These are phyloP conservation scores for Thumatha senex DNA, from an alignment of 2,888 invertebrate species.

Conservation along the genomic window DNA sequence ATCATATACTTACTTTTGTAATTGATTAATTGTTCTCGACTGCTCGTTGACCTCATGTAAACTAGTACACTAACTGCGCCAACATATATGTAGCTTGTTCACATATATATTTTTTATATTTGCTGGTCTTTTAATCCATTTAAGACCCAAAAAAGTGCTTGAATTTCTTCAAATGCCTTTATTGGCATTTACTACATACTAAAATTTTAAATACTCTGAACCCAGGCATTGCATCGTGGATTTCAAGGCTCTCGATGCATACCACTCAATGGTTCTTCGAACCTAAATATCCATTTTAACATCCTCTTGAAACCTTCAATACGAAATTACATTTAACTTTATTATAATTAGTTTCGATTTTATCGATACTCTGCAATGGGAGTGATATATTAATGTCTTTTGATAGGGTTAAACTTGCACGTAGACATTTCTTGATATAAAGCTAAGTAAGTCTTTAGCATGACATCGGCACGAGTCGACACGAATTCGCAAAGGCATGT, in stretches of 20 bases:
- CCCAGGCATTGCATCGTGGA: slow-evolving; percentile 25
- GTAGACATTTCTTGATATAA: slow-evolving; percentile 28
- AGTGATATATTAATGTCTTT: not conserved
- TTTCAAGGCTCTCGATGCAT: slow-evolving; percentile 2
- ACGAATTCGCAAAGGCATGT: slow-evolving; percentile 32
- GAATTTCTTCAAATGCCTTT: slow-evolving; percentile 29
- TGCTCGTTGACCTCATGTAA: slow-evolving; percentile 10
- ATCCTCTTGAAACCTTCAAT: not conserved
- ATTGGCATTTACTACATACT: slow-evolving; percentile 29
- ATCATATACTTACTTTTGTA: slow-evolving; percentile 37
- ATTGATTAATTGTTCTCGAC: slow-evolving; percentile 37
- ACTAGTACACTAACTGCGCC: slow-evolving; percentile 4
- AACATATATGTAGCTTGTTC: not conserved
- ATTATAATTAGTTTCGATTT: not conserved
- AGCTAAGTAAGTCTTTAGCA: slow-evolving; percentile 34
- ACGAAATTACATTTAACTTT: not conserved
- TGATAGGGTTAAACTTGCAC: not conserved
- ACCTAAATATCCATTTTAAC: not conserved
- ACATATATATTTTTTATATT: not conserved
- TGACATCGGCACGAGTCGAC: slow-evolving; percentile 34
- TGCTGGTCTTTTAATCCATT: slow-evolving; percentile 5
- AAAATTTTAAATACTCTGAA: slow-evolving; percentile 35
- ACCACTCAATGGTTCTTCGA: not conserved
- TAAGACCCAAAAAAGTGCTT: slow-evolving; percentile 10
- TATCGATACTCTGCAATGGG: not conserved